Conservation (phyloP, 2,888 invertebrate genomes). For the Drosophila nr. medialis region DNA sequence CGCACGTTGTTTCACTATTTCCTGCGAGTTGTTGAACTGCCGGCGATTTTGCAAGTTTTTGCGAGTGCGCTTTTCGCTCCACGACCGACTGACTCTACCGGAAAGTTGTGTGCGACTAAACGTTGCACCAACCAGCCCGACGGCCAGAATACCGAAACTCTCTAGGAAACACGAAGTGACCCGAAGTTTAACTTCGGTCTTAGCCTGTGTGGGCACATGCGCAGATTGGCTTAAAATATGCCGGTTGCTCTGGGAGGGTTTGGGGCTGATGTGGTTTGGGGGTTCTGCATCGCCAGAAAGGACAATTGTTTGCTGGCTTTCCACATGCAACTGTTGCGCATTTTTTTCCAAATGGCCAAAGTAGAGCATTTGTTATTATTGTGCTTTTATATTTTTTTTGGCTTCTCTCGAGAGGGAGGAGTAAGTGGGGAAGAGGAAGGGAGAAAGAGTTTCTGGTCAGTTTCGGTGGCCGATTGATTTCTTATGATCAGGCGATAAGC, state of each 20-base stretch:
- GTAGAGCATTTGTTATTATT: conserved; percentile 42
- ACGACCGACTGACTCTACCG: conserved; percentile 57
- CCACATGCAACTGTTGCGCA: conserved; percentile 74
- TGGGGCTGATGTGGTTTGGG: background rate
- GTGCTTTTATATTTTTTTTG: conserved; percentile 4
- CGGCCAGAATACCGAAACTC: conserved; percentile 5
- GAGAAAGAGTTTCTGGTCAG: background rate
- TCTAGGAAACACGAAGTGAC: conserved; percentile 9
- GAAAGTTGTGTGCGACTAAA: conserved; percentile 62
- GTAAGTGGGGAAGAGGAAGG: background rate
- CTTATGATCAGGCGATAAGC: conserved; percentile 42
- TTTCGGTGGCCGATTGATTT: conserved; percentile 1
- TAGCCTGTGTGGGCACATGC: conserved; percentile 71
- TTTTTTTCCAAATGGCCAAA: conserved; percentile 64
- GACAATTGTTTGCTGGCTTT: conserved; percentile 68
- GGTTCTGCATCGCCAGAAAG: conserved; percentile 57
- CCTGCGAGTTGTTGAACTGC: conserved; percentile 13
- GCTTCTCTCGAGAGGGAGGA: background rate
- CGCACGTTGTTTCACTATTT: conserved; percentile 33
- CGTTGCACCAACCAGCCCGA: conserved; percentile 19
- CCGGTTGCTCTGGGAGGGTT: conserved; percentile 31
- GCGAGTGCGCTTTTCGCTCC: conserved; percentile 23
- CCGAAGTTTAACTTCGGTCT: conserved; percentile 31
- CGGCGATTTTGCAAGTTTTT: conserved; percentile 14
- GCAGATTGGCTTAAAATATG: conserved; percentile 35